phyloP scores from a whole-genome alignment of 1,140 invertebrate species.

The Orchesella cincta region DNA sequence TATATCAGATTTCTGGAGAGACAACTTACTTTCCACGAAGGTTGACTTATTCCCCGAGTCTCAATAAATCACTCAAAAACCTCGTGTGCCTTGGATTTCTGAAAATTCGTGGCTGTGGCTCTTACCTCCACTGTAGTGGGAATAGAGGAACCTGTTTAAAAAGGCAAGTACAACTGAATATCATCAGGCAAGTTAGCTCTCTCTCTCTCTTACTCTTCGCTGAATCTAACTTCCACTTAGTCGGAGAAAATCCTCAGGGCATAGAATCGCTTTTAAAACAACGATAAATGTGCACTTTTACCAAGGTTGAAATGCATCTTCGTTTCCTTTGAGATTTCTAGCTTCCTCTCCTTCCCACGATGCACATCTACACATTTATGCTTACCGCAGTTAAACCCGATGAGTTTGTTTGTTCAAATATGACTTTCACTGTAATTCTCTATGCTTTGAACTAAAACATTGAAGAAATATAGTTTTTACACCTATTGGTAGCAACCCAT shows the following conservation, averaged over 20 bases:
- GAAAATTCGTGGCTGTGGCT: not conserved
- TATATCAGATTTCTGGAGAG: slow-evolving; percentile 22
- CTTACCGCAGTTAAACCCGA: not conserved
- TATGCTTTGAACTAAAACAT: too few relatives aligned
- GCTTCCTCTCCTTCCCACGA: not conserved
- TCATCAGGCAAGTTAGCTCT: too few relatives aligned
- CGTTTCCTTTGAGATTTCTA: slow-evolving; percentile 10
- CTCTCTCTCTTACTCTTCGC: not conserved
- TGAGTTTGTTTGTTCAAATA: too few relatives aligned
- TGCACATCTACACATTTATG: not conserved
- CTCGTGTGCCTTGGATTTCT: slow-evolving; percentile 23
- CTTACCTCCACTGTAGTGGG: not conserved
- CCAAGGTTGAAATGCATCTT: slow-evolving; percentile 25
- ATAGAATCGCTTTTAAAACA: slow-evolving; percentile 25
- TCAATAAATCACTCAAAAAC: slow-evolving; percentile 25
- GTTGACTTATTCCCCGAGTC: slow-evolving; percentile 28
- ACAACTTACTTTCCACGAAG: slow-evolving; percentile 27
- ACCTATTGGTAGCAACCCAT: too few relatives aligned
- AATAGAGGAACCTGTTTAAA: too few relatives aligned
- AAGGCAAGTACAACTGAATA: too few relatives aligned
- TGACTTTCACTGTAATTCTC: too few relatives aligned
- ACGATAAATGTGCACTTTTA: slow-evolving; percentile 30
- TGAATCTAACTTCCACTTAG: not conserved
- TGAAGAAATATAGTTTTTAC: too few relatives aligned
- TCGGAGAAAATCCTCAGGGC: slow-evolving; percentile 9